Base-by-base conservation (phyloP, 2,797 vertebrate species). In the Betta splendens region DNA sequence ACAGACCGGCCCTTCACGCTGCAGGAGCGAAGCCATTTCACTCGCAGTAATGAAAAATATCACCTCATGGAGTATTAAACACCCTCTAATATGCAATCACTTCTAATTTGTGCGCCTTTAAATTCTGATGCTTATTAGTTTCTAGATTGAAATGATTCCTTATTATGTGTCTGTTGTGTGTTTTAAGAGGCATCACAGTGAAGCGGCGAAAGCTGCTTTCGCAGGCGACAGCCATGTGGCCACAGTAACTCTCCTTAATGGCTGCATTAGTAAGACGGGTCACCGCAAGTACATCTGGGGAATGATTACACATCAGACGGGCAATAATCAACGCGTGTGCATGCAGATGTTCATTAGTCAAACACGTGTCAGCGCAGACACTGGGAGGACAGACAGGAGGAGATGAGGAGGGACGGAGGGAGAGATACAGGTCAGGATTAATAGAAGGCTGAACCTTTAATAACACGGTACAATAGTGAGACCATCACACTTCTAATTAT, bases 401-500 rank as follows among this genome's bases (percentile, higher is more conserved):
- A 64, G 49, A 20, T 32, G 53, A 57, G 56, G 35, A 52, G 53
- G 31, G 44, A 70, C 32, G 15, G 52, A 45, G 42, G n/a, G n/a
- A 37, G 51, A 32, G 32, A 50, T 22, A 39, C 65, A 82, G 78
- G 78, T 85, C 67, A 73, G 38, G 74, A 73, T 69, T 66, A 86
- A 79, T 74, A 47, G 48, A 80, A 69, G 28, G 36, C 16, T 61
- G 50, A 80, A 77, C 64, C 75, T 79, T 77, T 77, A 68, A 73
- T 71, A 82, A 74, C 56, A 75, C 46, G 64, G 43, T 70, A 73
- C 50, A 79, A 56, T 59, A 45, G 62, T 55, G 39, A 64, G 67
- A 67, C 56, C 43, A 73, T 85, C 72, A 78, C 21, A 20, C 32
- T 74, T 69, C 55, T 69, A 81, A 85, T 88, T 83, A 75, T 40